Base-by-base conservation (phyloP, 2,113 vertebrate species). In the Caranx ignobilis region DNA sequence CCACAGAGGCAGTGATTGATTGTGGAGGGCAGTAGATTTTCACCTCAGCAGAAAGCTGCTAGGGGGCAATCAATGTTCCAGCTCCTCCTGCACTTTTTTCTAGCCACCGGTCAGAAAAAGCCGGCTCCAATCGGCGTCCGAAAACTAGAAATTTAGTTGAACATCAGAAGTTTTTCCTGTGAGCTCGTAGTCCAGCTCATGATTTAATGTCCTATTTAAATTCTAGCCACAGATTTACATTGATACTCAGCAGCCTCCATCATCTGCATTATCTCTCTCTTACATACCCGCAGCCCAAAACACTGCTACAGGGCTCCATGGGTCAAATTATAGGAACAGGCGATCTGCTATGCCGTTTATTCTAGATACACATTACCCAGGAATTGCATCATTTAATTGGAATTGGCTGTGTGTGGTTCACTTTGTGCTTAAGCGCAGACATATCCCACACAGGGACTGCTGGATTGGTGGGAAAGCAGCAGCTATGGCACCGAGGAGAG, bases 1-100 rank as follows among this genome's bases (percentile, higher is more conserved):
- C 79, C 52, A 81, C 69, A 70, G 68, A 82, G 82, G 82, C 63
- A 61, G 64, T 89, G 90, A 93, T 92, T 88, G 90, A 91, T 92
- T 69, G 47, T 82, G 75, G 55, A 71, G 59, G 76, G 54, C 72
- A 73, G 66, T 54, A 78, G 83, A 83, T 88, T 89, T 91, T 89
- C 77, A 87, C 85, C 89, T 91, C 89, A 92, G 90, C 87, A 89
- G 83, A 89, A 93, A 92, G 60, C 75, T 75, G 75, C 77, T 5
- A 21, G 57, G 47, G 56, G 47, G 34, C 60, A 75, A 88, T 87
- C 88, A 72, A 82, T 83, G 85, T 32, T 16, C 21, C 48, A 34
- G 37, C n/a, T 50, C 19, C 4, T 15, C n/a, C 32, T 55, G 32
- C 63, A 76, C 55, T 32, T 59, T 72, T 72, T 73, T 83, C 39